Conservation (phyloP, 2,797 vertebrate genomes). For the Limnodromus scolopaceus region DNA sequence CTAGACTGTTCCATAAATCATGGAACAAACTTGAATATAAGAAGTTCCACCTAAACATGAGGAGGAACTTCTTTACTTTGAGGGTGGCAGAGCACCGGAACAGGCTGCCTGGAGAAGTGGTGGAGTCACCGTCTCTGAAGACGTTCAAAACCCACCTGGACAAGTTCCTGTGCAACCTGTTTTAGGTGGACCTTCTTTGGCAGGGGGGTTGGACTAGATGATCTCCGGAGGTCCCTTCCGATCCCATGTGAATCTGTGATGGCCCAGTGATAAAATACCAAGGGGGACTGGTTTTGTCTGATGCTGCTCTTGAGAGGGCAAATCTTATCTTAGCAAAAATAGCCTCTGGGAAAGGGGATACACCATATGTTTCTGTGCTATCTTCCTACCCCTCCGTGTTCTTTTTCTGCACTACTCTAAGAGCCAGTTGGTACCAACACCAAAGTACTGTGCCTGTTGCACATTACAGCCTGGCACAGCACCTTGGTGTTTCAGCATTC, state of each 20-base stretch:
- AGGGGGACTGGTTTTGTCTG: background rate
- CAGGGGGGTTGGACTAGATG: no score
- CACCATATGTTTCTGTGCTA: no score
- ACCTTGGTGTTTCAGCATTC: background rate
- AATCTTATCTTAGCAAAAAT: conserved; percentile 4
- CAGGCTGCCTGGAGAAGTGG: no score
- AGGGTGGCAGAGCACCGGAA: no score
- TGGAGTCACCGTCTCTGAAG: no score
- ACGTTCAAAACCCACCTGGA: no score
- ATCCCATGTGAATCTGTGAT: background rate
- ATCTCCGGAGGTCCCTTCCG: no score
- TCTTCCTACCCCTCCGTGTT: background rate
- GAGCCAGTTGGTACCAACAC: background rate
- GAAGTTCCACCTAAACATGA: no score
- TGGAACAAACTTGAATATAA: no score
- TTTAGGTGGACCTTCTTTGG: no score
- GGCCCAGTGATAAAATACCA: conserved; percentile 5
- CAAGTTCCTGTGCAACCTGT: no score
- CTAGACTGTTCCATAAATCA: conserved; percentile 9
- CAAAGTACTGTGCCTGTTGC: background rate
- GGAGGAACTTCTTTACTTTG: no score
- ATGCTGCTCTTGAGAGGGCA: background rate
- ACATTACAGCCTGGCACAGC: background rate
- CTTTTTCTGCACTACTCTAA: background rate
- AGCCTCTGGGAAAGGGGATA: background rate